Conservation (phyloP, 2,888 invertebrate species). For the Troglohyphantes excavatus region DNA sequence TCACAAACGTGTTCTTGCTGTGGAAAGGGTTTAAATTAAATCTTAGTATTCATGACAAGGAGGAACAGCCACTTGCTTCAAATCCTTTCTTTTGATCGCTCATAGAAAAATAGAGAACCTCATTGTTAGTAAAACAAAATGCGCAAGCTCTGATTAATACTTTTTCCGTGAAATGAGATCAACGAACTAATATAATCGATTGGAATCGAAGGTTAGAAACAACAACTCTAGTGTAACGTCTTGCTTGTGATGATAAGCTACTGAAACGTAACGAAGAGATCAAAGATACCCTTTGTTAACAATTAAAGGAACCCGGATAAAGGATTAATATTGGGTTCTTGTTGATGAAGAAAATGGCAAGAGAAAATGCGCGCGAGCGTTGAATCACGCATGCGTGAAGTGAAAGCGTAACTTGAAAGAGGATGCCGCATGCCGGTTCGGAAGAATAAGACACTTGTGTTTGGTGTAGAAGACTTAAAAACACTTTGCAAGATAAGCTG, state of each 20-base stretch:
- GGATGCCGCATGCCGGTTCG: background rate
- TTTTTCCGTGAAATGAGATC: slow-evolving; percentile 3
- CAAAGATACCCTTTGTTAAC: slow-evolving; percentile 48
- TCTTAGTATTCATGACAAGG: too few species aligned
- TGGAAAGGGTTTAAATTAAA: too few species aligned
- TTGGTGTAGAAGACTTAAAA: too few species aligned
- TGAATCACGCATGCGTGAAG: background rate
- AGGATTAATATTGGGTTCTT: slow-evolving; percentile 35
- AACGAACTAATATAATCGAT: slow-evolving; percentile 53
- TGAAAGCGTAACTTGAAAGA: background rate
- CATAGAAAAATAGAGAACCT: background rate
- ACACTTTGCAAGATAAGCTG: too few species aligned
- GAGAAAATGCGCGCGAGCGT: background rate
- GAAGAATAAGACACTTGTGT: too few species aligned
- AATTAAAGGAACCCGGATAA: slow-evolving; percentile 31
- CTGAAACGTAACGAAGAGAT: slow-evolving; percentile 31
- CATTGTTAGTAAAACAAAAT: background rate
- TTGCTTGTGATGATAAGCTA: slow-evolving; percentile 17
- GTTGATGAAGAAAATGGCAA: background rate
- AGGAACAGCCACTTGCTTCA: too few species aligned
- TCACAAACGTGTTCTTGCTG: too few species aligned
- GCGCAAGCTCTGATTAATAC: slow-evolving; percentile 16
- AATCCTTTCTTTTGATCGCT: too few species aligned
- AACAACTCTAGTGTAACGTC: slow-evolving; percentile 6
- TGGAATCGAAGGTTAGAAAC: slow-evolving; percentile 23